A percentile compares a stretch with the other conserved stretches of the same genome.
Conservation (phyloP, 2,888 invertebrate genomes). For the Thumatha senex region DNA sequence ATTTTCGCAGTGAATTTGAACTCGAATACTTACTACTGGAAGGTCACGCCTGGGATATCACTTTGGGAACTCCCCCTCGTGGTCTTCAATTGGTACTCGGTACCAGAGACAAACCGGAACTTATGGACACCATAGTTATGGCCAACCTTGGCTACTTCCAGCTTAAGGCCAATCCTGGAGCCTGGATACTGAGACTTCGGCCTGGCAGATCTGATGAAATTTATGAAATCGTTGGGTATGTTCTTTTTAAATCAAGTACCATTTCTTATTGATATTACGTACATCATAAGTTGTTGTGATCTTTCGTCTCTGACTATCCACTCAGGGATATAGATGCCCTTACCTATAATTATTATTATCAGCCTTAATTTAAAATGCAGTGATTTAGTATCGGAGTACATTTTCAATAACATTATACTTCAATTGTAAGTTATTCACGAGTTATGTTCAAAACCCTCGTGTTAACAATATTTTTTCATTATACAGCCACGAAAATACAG, state of each 20-base stretch:
- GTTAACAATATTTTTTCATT: not conserved
- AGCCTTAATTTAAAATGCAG: too few relatives aligned
- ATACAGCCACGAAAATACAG: conserved; percentile 88
- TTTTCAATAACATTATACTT: too few relatives aligned
- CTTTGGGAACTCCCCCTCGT: conserved; percentile 95
- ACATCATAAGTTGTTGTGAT: not conserved
- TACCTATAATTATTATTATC: too few relatives aligned
- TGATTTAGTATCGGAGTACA: too few relatives aligned
- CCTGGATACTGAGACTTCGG: conserved; percentile 94
- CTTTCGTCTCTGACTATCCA: too few relatives aligned
- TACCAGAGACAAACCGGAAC: conserved; percentile 88
- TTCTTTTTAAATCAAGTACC: not conserved
- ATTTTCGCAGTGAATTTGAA: conserved; percentile 92
- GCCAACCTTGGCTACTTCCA: conserved; percentile 99
- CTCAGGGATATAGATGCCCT: too few relatives aligned
- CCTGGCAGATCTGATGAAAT: conserved; percentile 97
- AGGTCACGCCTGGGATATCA: conserved; percentile 97
- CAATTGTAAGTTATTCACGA: too few relatives aligned
- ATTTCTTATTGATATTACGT: not conserved
- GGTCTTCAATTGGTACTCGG: conserved; percentile 98
- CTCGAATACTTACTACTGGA: conserved; percentile 97
- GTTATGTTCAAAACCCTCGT: not conserved
- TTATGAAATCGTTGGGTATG: conserved; percentile 93
- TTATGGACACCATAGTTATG: conserved; percentile 99
- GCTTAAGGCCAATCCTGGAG: conserved; percentile 98